Base-by-base conservation (phyloP, 2,888 invertebrate species). In the Orchestes rusci region DNA sequence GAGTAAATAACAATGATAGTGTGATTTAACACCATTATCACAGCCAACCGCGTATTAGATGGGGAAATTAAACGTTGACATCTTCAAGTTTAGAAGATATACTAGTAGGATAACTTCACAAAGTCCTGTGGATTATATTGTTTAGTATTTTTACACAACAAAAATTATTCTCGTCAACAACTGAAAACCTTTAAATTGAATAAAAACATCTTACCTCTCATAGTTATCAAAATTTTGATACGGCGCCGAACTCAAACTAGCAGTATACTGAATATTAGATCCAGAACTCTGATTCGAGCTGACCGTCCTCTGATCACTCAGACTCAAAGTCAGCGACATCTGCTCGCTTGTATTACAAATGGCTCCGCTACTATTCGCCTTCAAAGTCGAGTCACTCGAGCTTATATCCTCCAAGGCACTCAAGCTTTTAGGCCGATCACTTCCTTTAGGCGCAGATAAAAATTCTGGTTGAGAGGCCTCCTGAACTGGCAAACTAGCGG, bases 401-500 rank as follows among this genome's bases (percentile, higher is more conserved):
- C 50, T 51, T 18, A 45, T 43, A 20, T 65, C 65, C 35, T 66
- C 65, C 15, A 67, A 51, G 28, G 66, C 66, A 49, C 66, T 64
- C 16, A 67, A 45, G 44, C 66, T 67, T 50, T 64, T 68, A n/a
- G 68, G 68, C 16, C 67, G 51, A 18, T 59, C 59, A n/a, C 43
- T 39, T 4, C 30, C 4, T 15, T 43, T 38, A 3, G 51, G 43
- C 5, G 43, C 39, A 7, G 48, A 39, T 8, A 49, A 15, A 34
- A 44, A 43, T 5, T 23, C 23, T 13, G 75, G 75, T 59, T 75
- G 76, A 56, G 71, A 73, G 8, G 77, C 77, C 54, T 76, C 71
- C 56, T 75, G 76, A 35, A 73, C 71, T 1, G 78, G 78, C 20
- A 78, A 55, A 12, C 72, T 71, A 0, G 77, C 77, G 3, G 75